phyloP scores from a whole-genome alignment of 64 coral and sea anemone species.

The Platygyra sinensis region DNA sequence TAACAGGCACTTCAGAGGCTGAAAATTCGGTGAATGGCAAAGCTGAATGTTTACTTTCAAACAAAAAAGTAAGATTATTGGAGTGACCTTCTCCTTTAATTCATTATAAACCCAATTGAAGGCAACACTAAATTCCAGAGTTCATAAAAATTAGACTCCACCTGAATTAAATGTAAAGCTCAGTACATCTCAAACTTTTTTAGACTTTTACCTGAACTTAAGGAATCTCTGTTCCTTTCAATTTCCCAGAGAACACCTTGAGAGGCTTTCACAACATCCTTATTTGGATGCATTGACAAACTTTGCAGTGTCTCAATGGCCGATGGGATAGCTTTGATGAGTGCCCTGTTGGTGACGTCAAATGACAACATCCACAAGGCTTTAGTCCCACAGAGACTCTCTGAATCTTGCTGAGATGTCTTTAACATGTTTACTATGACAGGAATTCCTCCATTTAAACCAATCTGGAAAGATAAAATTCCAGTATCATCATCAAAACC shows the following conservation, averaged over 20 bases:
- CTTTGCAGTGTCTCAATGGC: constrained; percentile 10
- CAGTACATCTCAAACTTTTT: not conserved
- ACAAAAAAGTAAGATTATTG: too few relatives aligned
- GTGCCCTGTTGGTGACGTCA: constrained; percentile 14
- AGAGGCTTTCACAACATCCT: not conserved
- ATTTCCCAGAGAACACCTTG: constrained; percentile 31
- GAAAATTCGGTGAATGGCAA: too few relatives aligned
- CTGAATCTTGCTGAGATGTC: not conserved
- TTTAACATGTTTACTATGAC: not conserved
- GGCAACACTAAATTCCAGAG: too few relatives aligned
- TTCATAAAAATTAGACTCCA: too few relatives aligned
- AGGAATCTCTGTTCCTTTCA: not conserved
- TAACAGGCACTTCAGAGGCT: too few relatives aligned
- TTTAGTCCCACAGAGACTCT: not conserved
- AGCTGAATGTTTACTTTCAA: too few relatives aligned
- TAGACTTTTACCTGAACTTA: not conserved
- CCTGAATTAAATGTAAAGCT: too few relatives aligned
- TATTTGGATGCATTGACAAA: not conserved
- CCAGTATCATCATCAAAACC: not conserved
- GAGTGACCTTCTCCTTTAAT: too few relatives aligned
- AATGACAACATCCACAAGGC: constrained; percentile 44
- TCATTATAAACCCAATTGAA: too few relatives aligned
- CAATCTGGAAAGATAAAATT: not conserved
- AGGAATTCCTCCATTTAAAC: constrained; percentile 16
- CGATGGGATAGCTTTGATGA: constrained; percentile 13